Conservation (phyloP, 2,888 invertebrate species). For the Eupithecia centaureata region DNA sequence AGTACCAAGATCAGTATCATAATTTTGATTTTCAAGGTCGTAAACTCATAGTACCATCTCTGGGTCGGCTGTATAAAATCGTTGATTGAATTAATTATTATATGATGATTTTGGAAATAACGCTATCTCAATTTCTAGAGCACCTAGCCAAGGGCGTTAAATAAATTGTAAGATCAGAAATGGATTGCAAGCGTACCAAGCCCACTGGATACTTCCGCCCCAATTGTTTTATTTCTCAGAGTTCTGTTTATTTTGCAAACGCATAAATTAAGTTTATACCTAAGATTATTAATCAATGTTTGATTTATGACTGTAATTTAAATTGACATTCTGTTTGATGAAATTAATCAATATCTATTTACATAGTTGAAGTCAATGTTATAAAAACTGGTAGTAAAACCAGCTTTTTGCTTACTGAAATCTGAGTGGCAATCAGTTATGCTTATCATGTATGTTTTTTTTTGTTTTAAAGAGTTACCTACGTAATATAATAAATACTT, state of each 20-base stretch:
- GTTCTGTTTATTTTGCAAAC: not conserved
- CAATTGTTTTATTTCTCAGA: not conserved
- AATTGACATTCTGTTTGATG: constrained; percentile 28
- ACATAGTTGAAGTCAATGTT: constrained; percentile 13
- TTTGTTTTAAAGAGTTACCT: not conserved
- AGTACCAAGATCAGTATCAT: not conserved
- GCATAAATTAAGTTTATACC: not conserved
- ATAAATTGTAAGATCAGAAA: not conserved
- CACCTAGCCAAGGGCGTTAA: not conserved
- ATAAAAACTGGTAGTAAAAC: constrained; percentile 31
- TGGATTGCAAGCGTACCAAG: not conserved
- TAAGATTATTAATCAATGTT: not conserved
- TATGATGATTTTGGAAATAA: not conserved
- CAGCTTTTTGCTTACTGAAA: constrained; percentile 29
- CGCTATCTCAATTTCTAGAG: not conserved
- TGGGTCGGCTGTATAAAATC: not conserved
- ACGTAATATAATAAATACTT: not conserved
- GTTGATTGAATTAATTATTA: not conserved
- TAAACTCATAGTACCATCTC: not conserved
- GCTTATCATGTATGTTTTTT: constrained; percentile 1
- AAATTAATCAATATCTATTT: constrained; percentile 40
- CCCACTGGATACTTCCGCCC: not conserved
- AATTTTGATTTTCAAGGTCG: not conserved
- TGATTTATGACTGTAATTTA: constrained; percentile 29
- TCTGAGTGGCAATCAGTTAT: constrained; percentile 18